Evolutionary conservation across 2,113 vertebrate species (phyloP), one percentile per base, ranked within the genome.

Genomic region (Hippocampus comes): DNA sequence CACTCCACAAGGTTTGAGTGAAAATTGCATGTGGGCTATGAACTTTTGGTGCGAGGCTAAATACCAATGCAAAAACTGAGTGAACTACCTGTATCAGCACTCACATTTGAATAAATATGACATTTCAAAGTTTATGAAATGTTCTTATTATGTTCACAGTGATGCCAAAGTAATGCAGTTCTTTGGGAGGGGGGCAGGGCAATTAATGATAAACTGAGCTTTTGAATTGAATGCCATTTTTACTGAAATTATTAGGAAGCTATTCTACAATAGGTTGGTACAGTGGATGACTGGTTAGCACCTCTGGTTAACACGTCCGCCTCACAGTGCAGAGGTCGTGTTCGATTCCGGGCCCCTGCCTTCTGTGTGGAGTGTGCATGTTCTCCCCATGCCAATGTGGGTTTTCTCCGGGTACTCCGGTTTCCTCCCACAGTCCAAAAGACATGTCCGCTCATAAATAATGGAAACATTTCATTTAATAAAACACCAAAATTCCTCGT

Each of bases 1-100:
- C 53, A 66, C 63, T 76, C 27, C 67, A 82, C 78, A 72, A 75
- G 64, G 65, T 75, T 79, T 68, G 72, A 67, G 69, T 67, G 46
- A 46, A 80, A 83, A 85, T 74, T 61, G 11, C 9, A 64, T 70
- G 64, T 2, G 66, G 67, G 55, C 17, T 9, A 56, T 71, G 70
- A 79, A 78, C 71, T 60, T 8, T 73, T 42, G 68, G 12, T 4
- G 12, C 18, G 1, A 30, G 46, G 0, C 11, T 77, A 71, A 71
- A 69, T 74, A 59, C 77, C 53, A 34, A 80, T 73, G 55, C 53
- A 41, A 74, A 75, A 43, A 43, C 30, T 41, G 61, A 80, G 42
- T 12, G 25, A 60, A 55, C 4, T 30, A n/a, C 78, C 42, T 61
- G 0, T 17, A 10, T 14, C 64, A 70, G 23, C 67, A 72, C 78